Conservation (phyloP, 1,140 invertebrate species). For the Brachionus paranguensis region DNA sequence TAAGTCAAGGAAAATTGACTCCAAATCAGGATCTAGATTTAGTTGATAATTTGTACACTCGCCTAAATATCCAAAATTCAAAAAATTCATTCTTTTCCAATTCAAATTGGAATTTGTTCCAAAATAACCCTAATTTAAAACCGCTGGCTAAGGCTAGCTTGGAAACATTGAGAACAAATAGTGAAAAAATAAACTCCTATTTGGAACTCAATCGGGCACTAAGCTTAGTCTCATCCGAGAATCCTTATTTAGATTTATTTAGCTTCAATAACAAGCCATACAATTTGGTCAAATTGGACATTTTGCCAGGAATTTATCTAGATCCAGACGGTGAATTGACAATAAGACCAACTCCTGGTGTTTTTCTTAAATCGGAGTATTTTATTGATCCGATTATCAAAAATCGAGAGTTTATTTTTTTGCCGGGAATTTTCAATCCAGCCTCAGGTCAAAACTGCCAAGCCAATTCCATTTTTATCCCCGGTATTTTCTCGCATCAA, state of each 20-base stretch:
- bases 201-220: neutral
- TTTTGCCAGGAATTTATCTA: slow-evolving; percentile 24
- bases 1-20: neutral
- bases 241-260: slow-evolving; percentile 4
- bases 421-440: slow-evolving; percentile 29
- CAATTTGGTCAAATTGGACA: slow-evolving; percentile 33
- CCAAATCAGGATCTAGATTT: neutral
- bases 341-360: slow-evolving; percentile 23
- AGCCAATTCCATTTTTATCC: neutral
- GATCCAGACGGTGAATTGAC: slow-evolving; percentile 14
- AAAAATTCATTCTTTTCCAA: neutral
- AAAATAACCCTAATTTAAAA: neutral
- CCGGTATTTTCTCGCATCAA: neutral
- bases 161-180: neutral
- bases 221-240: neutral
- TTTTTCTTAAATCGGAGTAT: slow-evolving; percentile 4
- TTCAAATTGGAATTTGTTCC: neutral
- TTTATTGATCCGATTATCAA: neutral
- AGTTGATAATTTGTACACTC: neutral
- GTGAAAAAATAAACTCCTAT: neutral
- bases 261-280: neutral
- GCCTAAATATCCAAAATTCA: neutral
- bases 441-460: neutral
- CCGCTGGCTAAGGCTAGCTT: neutral
- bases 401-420: neutral